phyloP scores from a whole-genome alignment of 2,797 vertebrate genomes.

The Hippoglossus hippoglossus region DNA sequence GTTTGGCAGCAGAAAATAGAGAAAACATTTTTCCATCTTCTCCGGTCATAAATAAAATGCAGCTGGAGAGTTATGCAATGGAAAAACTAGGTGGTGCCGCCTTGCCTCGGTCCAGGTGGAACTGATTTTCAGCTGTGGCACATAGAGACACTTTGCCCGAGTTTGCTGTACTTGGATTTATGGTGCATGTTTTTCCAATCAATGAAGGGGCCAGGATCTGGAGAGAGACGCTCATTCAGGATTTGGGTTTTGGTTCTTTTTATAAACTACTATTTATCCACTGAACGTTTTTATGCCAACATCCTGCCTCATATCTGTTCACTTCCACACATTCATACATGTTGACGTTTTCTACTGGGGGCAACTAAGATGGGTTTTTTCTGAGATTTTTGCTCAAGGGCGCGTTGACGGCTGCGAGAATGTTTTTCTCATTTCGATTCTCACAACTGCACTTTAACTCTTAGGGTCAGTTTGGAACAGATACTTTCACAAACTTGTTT shows the following conservation, averaged over 20 bases:
- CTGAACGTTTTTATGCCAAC: neutral
- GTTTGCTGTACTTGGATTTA: constrained; percentile 37
- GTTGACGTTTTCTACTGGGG: neutral
- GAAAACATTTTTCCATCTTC: constrained; percentile 9
- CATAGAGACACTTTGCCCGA: constrained; percentile 36
- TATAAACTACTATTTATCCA: constrained; percentile 11
- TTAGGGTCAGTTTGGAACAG: neutral
- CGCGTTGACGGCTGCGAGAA: neutral
- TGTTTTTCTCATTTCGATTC: neutral
- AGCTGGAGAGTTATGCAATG: constrained; percentile 65
- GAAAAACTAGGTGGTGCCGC: constrained; percentile 58
- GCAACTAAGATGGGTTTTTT: neutral
- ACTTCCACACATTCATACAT: neutral
- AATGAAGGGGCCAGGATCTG: constrained; percentile 18
- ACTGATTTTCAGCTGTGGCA: constrained; percentile 60
- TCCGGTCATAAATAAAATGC: constrained; percentile 54
- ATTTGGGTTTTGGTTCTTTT: constrained; percentile 14
- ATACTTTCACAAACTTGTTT: neutral
- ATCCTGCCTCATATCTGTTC: neutral
- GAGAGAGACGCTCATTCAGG: constrained; percentile 6
- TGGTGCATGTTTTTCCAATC: constrained; percentile 35
- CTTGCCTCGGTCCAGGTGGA: constrained; percentile 63
- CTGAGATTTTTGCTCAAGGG: neutral
- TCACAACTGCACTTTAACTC: too few relatives aligned
- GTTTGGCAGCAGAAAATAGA: constrained; percentile 23